phyloP scores from a whole-genome alignment of 2,888 invertebrate species.

The Pterobdella sp. region DNA sequence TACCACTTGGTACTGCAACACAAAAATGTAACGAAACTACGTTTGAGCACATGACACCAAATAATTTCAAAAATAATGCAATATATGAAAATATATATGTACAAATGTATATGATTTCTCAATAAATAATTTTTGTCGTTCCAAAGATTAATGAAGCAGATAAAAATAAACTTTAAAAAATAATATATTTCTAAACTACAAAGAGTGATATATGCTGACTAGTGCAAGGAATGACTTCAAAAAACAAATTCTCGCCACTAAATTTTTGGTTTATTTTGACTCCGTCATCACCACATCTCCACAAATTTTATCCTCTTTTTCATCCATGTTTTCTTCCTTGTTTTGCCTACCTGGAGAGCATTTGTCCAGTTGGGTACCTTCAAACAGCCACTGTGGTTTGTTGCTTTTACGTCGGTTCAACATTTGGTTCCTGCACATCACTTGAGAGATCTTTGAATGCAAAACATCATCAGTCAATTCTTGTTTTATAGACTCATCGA shows the following conservation, averaged over 20 bases:
- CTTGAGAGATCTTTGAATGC: neutral
- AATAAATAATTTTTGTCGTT: neutral
- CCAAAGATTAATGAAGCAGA: neutral
- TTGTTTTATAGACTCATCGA: neutral
- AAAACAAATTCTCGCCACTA: constrained; percentile 1
- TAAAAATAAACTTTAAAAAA: neutral
- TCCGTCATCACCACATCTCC: no score
- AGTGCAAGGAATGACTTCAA: constrained; percentile 4
- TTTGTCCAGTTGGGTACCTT: constrained; percentile 57
- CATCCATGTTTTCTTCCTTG: neutral
- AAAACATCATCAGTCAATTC: neutral
- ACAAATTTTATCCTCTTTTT: neutral
- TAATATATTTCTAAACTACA: neutral
- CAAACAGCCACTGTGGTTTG: constrained; percentile 94
- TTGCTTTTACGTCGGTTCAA: constrained; percentile 70
- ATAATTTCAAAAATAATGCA: neutral
- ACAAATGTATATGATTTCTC: neutral
- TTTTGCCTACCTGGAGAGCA: constrained; percentile 4
- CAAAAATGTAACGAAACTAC: neutral
- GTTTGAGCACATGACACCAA: constrained; percentile 7
- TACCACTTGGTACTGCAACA: constrained; percentile 15
- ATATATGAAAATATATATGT: constrained; percentile 9
- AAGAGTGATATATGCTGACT: neutral
- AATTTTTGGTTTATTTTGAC: neutral
- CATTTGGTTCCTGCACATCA: neutral